These are phyloP conservation scores for Acanthococcus lagerstroemiae DNA, from an alignment of 2,888 invertebrate genomes.

Conservation along the genomic window DNA sequence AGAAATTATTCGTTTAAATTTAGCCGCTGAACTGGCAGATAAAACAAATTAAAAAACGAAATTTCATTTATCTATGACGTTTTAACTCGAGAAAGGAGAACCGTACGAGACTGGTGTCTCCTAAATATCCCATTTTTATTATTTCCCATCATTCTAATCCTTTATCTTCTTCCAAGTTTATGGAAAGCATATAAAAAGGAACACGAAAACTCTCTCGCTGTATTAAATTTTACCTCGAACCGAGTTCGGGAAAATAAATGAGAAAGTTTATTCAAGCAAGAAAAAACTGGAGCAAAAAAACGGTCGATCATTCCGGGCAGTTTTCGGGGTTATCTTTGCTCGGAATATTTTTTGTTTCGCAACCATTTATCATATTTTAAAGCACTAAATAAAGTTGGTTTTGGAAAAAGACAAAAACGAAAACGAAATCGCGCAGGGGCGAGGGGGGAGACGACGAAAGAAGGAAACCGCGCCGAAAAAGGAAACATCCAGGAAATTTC, in stretches of 20 bases:
- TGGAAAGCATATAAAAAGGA: not conserved
- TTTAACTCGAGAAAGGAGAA: no score
- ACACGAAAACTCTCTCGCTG: not conserved
- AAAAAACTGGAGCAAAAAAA: not conserved
- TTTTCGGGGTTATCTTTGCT: not conserved
- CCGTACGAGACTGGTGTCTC: no score
- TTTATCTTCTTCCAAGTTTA: no score
- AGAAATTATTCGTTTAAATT: no score
- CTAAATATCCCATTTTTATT: no score
- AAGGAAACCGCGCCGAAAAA: not conserved
- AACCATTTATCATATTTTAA: not conserved
- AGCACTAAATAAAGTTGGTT: not conserved
- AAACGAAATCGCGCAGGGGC: not conserved
- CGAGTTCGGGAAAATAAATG: not conserved
- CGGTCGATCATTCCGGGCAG: not conserved
- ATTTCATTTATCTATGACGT: no score
- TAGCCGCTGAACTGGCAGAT: no score
- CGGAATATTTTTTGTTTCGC: not conserved
- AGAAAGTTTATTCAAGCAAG: not conserved
- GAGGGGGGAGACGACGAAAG: not conserved
- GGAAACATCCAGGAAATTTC: slow-evolving; percentile 10
- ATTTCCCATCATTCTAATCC: no score
- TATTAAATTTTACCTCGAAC: not conserved
- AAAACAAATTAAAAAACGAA: no score
- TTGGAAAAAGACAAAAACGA: not conserved